A percentile compares a stretch with the other conserved stretches of the same genome.
Evolutionary conservation across 2,113 vertebrate genomes (phyloP).

Genomic region (Lota lota): DNA sequence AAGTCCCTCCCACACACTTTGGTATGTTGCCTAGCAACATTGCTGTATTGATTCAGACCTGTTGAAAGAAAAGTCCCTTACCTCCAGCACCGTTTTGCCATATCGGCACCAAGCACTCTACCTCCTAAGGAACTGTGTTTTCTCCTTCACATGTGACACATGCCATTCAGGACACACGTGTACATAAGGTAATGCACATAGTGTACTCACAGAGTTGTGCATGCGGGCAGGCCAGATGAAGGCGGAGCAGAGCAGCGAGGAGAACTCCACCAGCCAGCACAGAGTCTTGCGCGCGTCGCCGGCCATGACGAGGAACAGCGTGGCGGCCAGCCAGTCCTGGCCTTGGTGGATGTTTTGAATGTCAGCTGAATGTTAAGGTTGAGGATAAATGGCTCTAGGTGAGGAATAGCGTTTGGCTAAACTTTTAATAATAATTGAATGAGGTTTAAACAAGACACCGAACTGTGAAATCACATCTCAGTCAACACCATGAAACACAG

Average conservation of each 20-base stretch:
- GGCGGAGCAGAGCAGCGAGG: conserved; percentile 82
- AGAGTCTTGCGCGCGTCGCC: conserved; percentile 80
- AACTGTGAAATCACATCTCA: too few species aligned
- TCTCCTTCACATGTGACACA: not conserved
- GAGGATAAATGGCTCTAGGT: conserved; percentile 66
- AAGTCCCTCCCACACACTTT: too few species aligned
- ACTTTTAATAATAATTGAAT: not conserved
- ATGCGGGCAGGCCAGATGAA: conserved; percentile 87
- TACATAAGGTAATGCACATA: not conserved
- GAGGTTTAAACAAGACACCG: not conserved
- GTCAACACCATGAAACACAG: too few species aligned
- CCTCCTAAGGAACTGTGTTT: too few species aligned
- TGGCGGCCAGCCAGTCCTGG: conserved; percentile 90
- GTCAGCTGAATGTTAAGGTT: conserved; percentile 72
- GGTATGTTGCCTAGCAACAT: too few species aligned
- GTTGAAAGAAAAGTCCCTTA: too few species aligned
- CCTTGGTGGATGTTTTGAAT: conserved; percentile 72
- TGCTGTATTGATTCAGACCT: too few species aligned
- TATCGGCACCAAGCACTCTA: too few species aligned
- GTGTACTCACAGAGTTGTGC: conserved; percentile 84
- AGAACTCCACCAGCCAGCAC: conserved; percentile 78
- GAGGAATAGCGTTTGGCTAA: not conserved
- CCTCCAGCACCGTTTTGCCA: too few species aligned
- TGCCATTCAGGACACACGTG: too few species aligned
- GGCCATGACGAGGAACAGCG: conserved; percentile 86